Percentiles rank a stretch among this genome's conserved stretches.
Evolutionary conservation across 2,888 invertebrate species (phyloP).

Genomic region (Eucera pruinosa): DNA sequence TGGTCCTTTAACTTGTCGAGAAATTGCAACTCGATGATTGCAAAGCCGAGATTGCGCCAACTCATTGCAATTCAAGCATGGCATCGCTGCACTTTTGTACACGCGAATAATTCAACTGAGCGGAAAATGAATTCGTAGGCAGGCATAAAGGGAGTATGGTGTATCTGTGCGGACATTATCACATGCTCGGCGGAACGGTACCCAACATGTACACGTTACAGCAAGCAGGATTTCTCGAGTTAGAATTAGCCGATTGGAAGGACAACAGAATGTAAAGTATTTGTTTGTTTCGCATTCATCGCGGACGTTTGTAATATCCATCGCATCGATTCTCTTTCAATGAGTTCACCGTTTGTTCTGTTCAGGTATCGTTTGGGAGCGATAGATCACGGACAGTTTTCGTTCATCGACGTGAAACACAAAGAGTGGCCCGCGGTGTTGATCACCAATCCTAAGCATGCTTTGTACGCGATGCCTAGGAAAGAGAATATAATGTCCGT

Average conservation of each 20-base stretch:
- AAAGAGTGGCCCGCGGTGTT: constrained; percentile 92
- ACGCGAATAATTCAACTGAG: too few species aligned
- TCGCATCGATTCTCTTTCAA: too few species aligned
- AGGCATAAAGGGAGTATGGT: constrained; percentile 88
- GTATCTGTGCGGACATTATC: constrained; percentile 96
- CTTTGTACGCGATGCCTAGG: constrained; percentile 89
- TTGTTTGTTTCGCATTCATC: constrained; percentile 41
- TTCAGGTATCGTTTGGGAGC: constrained; percentile 91
- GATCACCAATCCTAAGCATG: constrained; percentile 96
- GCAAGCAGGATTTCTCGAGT: constrained; percentile 92
- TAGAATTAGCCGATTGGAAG: constrained; percentile 97
- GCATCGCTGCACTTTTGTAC: too few species aligned
- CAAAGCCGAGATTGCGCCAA: too few species aligned
- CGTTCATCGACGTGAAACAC: constrained; percentile 92
- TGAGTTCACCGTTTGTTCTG: constrained; percentile 35
- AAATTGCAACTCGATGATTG: too few species aligned
- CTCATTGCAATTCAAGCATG: too few species aligned
- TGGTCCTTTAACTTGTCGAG: too few species aligned
- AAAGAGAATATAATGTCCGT: constrained; percentile 90
- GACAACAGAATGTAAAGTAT: constrained; percentile 90
- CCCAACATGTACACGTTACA: constrained; percentile 95
- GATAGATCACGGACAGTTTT: constrained; percentile 95
- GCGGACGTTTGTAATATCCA: neutral
- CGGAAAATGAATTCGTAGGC: constrained; percentile 84
- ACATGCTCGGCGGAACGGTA: constrained; percentile 91